Evolutionary conservation across 2,888 invertebrate genomes (phyloP).

Genomic region (Campaea margaritaria): DNA sequence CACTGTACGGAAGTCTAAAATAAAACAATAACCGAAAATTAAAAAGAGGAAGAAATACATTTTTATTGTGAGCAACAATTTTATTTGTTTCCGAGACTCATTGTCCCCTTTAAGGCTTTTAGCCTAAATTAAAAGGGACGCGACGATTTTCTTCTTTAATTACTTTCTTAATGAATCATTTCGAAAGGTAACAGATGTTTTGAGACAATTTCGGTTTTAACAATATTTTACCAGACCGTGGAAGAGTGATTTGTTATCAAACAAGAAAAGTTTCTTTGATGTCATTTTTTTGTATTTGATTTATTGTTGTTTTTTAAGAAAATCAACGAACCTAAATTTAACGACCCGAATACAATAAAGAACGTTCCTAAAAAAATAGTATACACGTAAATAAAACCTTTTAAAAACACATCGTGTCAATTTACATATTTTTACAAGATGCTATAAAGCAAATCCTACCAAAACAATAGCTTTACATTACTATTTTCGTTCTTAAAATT

Average conservation of each 20-base stretch:
- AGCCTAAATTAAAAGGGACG: conserved; percentile 51
- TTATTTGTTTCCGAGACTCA: conserved; percentile 45
- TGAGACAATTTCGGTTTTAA: conserved; percentile 34
- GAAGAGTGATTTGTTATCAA: conserved; percentile 23
- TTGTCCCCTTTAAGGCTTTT: conserved; percentile 47
- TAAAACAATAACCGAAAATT: conserved; percentile 26
- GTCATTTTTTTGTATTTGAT: too few species aligned
- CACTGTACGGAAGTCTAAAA: conserved; percentile 8
- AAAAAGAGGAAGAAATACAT: conserved; percentile 31
- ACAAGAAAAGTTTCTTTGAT: neutral
- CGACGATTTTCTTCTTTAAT: conserved; percentile 58
- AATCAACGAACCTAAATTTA: too few species aligned
- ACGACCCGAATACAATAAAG: too few species aligned
- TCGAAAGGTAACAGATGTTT: conserved; percentile 50
- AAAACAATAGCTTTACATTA: conserved; percentile 9
- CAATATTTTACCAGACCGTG: conserved; percentile 19
- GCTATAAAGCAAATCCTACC: neutral
- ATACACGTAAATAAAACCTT: neutral
- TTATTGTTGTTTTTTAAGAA: too few species aligned
- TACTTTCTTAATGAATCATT: conserved; percentile 62
- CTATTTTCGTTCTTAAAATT: conserved; percentile 6
- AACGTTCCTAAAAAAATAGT: too few species aligned
- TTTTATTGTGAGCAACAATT: conserved; percentile 45
- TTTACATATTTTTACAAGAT: too few species aligned
- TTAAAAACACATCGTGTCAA: neutral